Conservation (phyloP, 2,797 vertebrate species). For the Cossypha polioptera region DNA sequence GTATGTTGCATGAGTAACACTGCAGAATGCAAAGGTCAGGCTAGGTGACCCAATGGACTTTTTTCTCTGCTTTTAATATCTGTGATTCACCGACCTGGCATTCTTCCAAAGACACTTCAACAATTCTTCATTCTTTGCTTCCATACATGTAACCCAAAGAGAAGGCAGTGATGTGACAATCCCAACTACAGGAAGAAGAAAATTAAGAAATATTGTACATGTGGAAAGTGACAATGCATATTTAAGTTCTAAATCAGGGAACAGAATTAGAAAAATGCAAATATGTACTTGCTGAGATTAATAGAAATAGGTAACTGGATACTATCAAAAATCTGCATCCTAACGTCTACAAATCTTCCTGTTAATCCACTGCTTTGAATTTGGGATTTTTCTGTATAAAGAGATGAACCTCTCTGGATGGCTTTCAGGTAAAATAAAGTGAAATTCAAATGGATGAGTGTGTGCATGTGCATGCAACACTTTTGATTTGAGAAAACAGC, state of each 20-base stretch:
- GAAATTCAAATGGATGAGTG: background rate
- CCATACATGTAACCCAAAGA: background rate
- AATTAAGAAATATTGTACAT: background rate
- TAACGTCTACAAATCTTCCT: background rate
- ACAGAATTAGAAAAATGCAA: background rate
- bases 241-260: background rate
- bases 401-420: background rate
- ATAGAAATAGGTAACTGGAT: background rate
- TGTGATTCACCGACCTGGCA: background rate
- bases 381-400: background rate
- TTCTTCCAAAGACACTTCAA: background rate
- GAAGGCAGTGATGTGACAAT: background rate
- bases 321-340: background rate
- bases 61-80: background rate
- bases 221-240: background rate
- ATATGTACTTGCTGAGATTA: background rate
- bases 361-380: background rate
- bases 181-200: background rate
- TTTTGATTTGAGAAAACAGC: background rate
- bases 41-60: background rate
- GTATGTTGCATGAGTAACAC: background rate
- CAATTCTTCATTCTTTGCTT: background rate
- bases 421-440: background rate
- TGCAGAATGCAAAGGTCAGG: background rate
- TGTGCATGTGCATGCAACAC: background rate